These are phyloP conservation scores for Lobophora halterata DNA, from an alignment of 2,888 invertebrate species.

Conservation along the genomic window DNA sequence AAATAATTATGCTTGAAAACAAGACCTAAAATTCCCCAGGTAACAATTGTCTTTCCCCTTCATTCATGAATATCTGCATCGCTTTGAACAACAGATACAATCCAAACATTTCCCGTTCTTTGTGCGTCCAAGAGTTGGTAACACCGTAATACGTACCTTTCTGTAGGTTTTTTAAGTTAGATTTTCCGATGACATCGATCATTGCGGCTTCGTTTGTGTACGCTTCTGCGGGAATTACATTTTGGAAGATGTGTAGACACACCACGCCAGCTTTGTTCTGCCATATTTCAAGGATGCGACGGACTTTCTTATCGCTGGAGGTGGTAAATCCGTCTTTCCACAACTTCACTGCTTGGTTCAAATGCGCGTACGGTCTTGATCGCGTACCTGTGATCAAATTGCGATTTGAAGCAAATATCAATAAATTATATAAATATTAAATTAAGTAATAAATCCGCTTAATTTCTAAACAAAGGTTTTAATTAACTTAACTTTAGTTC, in stretches of 20 bases:
- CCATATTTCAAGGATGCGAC: conserved; percentile 94
- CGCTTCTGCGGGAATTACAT: conserved; percentile 94
- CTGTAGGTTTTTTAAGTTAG: conserved; percentile 82
- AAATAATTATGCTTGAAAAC: too few relatives aligned
- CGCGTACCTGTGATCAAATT: conserved; percentile 86
- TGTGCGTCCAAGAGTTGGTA: conserved; percentile 86
- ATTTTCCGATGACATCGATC: conserved; percentile 90
- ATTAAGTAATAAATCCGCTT: too few relatives aligned
- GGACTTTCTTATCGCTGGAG: conserved; percentile 82
- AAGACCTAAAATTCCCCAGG: conserved; percentile 83
- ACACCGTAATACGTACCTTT: conserved; percentile 92
- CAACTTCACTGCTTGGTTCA: conserved; percentile 90
- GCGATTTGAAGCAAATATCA: too few relatives aligned
- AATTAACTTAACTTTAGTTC: too few relatives aligned
- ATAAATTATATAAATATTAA: too few relatives aligned
- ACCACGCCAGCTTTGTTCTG: conserved; percentile 90
- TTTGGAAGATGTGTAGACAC: conserved; percentile 94
- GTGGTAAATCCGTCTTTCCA: conserved; percentile 78
- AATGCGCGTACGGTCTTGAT: conserved; percentile 92
- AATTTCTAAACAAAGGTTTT: too few relatives aligned
- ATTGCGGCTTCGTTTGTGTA: conserved; percentile 96
- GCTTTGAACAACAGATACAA: conserved; percentile 90
- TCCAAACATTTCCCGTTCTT: conserved; percentile 87
- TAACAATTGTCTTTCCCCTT: conserved; percentile 93
- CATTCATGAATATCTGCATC: conserved; percentile 90